Evolutionary conservation across 2,113 vertebrate species (phyloP).

Genomic region (Noturus placidus): DNA sequence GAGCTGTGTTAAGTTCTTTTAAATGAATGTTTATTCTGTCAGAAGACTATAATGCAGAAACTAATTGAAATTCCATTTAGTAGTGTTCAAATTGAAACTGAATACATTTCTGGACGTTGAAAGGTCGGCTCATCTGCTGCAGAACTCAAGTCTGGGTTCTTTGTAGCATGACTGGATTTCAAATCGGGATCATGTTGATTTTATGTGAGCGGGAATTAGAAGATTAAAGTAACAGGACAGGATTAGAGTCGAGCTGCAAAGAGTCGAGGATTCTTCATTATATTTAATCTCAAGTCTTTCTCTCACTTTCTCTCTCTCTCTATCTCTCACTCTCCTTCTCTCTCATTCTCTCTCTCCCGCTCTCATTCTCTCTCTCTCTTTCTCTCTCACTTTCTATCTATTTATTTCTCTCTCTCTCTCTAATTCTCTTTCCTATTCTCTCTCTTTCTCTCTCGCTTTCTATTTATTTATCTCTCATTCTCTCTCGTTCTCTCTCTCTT

Average conservation of each 20-base stretch:
- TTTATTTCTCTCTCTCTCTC: no score
- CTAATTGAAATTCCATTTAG: background rate
- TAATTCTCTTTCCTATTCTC: no score
- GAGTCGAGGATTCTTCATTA: slow-evolving; percentile 54
- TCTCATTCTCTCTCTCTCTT: background rate
- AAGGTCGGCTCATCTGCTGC: background rate
- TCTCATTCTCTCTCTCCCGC: no score
- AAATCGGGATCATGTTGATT: background rate
- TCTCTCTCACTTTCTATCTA: no score
- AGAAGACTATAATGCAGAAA: background rate
- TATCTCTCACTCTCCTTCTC: slow-evolving; percentile 31
- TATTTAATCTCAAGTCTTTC: slow-evolving; percentile 34
- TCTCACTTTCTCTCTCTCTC: slow-evolving; percentile 30
- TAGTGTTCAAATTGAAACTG: background rate
- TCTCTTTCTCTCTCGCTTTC: no score
- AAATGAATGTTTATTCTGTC: background rate
- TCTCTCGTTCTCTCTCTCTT: no score
- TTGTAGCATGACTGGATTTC: slow-evolving; percentile 5
- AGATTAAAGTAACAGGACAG: slow-evolving; percentile 71
- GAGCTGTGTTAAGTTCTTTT: background rate
- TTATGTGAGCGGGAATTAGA: slow-evolving; percentile 59
- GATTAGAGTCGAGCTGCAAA: slow-evolving; percentile 69
- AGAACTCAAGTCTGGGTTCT: background rate
- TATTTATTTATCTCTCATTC: no score
- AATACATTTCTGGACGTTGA: background rate